Base-by-base conservation (phyloP, 2,797 vertebrate genomes). In the Sebastiscus tertius region DNA sequence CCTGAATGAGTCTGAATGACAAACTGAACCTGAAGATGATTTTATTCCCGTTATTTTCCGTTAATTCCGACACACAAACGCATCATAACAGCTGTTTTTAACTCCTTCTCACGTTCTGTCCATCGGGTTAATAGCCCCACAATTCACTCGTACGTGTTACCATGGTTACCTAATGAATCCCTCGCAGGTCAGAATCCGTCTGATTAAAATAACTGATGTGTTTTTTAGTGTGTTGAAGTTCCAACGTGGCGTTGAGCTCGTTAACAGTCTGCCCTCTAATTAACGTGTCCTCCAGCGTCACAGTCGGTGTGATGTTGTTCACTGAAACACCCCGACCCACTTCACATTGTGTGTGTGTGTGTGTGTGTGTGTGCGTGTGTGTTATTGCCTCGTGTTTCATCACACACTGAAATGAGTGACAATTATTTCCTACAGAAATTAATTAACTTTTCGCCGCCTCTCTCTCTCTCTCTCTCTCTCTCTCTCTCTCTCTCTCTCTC, bases 321-420 rank as follows among this genome's bases (percentile, higher is more conserved):
- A 27, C 27, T 16, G 58, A 77, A 68, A 74, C 39, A 20, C n/a
- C 13, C 49, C 13, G 42, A 71, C 75, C 72, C 73, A 80, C 77
- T 80, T 83, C 55, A 77, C 6, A 26, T 20, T 4, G 22, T 29
- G 26, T 20, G 26, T 54, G 63, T 64, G 36, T 46, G 61, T 63
- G 61, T 24, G 49, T 62, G 69, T 65, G 77, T 72, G 69, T 67
- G 71, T 62, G 69, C 54, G 64, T 65, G 72, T 46, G 73, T 55
- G 64, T 63, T 9, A 20, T 86, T 84, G 26, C 84, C 46, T 62
- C 1, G 0, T 61, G 67, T 89, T 89, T 89, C 82, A 87, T 89
- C 84, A 89, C 73, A 67, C 79, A 12, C 39, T 68, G 52, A 67
- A 74, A 71, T 76, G 42, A 80, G 16, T 31, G 67, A 81, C 80